Percentiles rank a stretch among this genome's conserved stretches.
phyloP scores from a whole-genome alignment of 2,888 invertebrate species.

The Malthinus flaveolus region DNA sequence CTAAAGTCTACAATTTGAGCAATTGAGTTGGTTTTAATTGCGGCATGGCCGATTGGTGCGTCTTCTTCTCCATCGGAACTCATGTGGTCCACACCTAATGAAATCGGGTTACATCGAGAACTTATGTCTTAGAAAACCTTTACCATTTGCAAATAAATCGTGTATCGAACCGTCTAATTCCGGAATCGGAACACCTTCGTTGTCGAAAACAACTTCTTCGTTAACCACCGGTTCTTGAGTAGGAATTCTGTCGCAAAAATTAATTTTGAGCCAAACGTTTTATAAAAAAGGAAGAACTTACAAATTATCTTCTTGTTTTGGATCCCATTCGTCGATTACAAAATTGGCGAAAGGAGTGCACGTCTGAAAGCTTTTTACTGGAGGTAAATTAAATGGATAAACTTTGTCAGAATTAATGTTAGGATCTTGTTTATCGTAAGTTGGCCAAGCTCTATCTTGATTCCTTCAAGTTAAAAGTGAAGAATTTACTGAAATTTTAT shows the following conservation, averaged over 20 bases:
- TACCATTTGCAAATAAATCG: conserved; percentile 39
- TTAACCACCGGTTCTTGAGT: background rate
- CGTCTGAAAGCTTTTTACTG: conserved; percentile 54
- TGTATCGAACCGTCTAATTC: conserved; percentile 53
- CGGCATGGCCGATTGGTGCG: conserved; percentile 49
- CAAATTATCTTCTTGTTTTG: conserved; percentile 37
- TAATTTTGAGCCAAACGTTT: too few relatives aligned
- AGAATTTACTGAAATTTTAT: background rate
- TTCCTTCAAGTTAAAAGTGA: conserved; percentile 11
- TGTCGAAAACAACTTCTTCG: conserved; percentile 36
- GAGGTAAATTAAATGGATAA: conserved; percentile 32
- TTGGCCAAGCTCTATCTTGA: conserved; percentile 17
- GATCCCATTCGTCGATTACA: conserved; percentile 43
- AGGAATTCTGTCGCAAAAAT: background rate
- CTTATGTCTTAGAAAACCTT: background rate
- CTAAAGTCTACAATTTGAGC: conserved; percentile 61
- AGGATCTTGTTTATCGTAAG: conserved; percentile 15
- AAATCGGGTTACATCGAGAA: background rate
- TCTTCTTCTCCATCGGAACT: conserved; percentile 48
- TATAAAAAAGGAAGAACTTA: background rate
- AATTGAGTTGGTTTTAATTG: conserved; percentile 49
- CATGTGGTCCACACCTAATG: conserved; percentile 11
- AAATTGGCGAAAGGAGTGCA: conserved; percentile 63
- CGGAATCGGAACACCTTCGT: conserved; percentile 44
- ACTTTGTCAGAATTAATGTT: conserved; percentile 43